Percentiles rank a stretch among this genome's conserved stretches.
These are phyloP conservation scores for Ceratoteleas bidentatus DNA, from an alignment of 1,140 invertebrate genomes.

Conservation along the genomic window DNA sequence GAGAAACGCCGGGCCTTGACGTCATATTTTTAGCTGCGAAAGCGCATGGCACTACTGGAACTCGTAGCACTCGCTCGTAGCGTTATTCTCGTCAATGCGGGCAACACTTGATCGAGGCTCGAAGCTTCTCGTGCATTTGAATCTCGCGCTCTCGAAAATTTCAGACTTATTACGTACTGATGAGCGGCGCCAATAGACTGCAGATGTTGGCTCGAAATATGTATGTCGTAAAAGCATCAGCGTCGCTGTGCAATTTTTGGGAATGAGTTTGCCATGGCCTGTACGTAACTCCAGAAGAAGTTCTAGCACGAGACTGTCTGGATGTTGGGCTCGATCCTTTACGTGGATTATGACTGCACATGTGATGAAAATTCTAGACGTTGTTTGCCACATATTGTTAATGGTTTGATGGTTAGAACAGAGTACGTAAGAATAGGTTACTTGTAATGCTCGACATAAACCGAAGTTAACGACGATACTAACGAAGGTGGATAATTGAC, in stretches of 20 bases:
- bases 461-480: constrained; percentile 5
- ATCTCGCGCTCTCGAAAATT: constrained; percentile 28
- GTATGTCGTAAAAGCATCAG: constrained; percentile 20
- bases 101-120: constrained; percentile 12
- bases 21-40: constrained; percentile 48
- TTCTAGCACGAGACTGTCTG: no score
- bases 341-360: no score
- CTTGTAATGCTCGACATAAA: constrained; percentile 1
- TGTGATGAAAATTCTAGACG: no score
- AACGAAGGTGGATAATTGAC: constrained; percentile 31
- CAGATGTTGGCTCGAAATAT: constrained; percentile 32
- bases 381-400: background rate
- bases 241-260: constrained; percentile 5
- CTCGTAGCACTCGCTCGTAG: background rate
- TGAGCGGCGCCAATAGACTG: constrained; percentile 26
- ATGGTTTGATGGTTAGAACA: background rate
- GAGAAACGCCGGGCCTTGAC: constrained; percentile 6
- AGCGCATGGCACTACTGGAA: constrained; percentile 15
- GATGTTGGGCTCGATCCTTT: no score
- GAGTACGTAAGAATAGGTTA: background rate
- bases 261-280: background rate
- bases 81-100: constrained; percentile 44
- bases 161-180: constrained; percentile 41
- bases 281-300: no score
- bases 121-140: constrained; percentile 48